Evolutionary conservation across 1,140 invertebrate species (phyloP).

Genomic region (Drosophila athabasca): DNA sequence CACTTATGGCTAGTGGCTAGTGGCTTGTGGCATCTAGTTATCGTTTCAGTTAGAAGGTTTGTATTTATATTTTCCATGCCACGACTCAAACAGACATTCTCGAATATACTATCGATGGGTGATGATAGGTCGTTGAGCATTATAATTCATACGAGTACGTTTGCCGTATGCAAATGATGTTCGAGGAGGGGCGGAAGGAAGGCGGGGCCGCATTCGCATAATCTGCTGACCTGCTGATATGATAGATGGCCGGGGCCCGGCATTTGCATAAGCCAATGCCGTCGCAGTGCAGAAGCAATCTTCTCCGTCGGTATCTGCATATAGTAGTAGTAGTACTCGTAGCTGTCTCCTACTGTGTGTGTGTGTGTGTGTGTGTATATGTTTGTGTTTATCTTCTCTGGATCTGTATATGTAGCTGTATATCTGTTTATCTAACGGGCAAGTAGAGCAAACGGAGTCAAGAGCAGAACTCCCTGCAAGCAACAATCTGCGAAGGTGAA

Average conservation of each 20-base stretch:
- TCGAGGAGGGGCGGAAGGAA: too few species aligned
- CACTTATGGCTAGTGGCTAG: too few species aligned
- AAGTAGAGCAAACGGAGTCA: slow-evolving; percentile 55
- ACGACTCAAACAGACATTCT: too few species aligned
- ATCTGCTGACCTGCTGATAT: slow-evolving; percentile 66
- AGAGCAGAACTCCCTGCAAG: slow-evolving; percentile 54
- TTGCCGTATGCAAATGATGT: too few species aligned
- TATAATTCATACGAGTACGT: too few species aligned
- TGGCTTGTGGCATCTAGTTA: too few species aligned
- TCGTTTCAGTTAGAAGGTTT: too few species aligned
- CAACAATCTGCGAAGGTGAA: slow-evolving; percentile 58
- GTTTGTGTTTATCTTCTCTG: neutral
- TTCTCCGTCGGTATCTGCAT: slow-evolving; percentile 15
- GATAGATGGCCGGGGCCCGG: slow-evolving; percentile 14
- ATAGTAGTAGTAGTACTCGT: neutral
- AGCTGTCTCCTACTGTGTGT: slow-evolving; percentile 5
- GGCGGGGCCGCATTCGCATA: slow-evolving; percentile 54
- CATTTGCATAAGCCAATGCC: slow-evolving; percentile 70
- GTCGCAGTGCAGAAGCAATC: slow-evolving; percentile 44
- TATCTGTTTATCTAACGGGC: slow-evolving; percentile 24
- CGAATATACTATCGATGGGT: too few species aligned
- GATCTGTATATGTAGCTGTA: neutral
- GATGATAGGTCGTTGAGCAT: too few species aligned
- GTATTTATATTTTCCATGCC: too few species aligned
- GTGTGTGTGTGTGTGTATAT: slow-evolving; percentile 5